A percentile compares a stretch with the other conserved stretches of the same genome.
Conservation (phyloP, 2,888 invertebrate genomes). For the Amphimallon solstitiale region DNA sequence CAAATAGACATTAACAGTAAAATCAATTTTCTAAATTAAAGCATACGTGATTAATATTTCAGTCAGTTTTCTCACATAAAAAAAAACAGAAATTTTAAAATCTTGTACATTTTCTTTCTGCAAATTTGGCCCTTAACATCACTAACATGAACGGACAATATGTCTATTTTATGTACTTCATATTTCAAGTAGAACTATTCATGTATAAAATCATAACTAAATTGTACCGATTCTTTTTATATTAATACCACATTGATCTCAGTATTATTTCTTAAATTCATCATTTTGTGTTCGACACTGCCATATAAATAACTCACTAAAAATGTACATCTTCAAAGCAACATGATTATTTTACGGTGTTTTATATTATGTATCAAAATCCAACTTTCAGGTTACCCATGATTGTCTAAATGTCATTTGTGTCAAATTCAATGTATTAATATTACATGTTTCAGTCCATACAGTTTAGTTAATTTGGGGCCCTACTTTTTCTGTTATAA, state of each 20-base stretch:
- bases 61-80: too few species aligned
- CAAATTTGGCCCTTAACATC: neutral
- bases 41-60: too few species aligned
- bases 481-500: too few species aligned
- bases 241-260: slow-evolving; percentile 56
- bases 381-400: neutral
- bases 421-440: neutral
- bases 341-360: slow-evolving; percentile 9
- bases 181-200: neutral
- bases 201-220: slow-evolving; percentile 33
- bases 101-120: neutral
- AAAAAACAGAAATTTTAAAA: too few species aligned
- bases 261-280: slow-evolving; percentile 58
- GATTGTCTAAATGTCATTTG: neutral
- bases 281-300: slow-evolving; percentile 49
- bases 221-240: slow-evolving; percentile 40
- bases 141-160: slow-evolving; percentile 1
- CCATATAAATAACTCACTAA: slow-evolving; percentile 34
- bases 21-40: too few species aligned
- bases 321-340: slow-evolving; percentile 32
- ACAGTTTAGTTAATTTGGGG: too few species aligned
- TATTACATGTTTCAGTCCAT: too few species aligned
- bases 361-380: too few species aligned
- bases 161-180: neutral
- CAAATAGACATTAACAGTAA: too few species aligned